A percentile compares a stretch with the other conserved stretches of the same genome.
Conservation (phyloP, 2,797 vertebrate genomes). For the Diceros bicornis region DNA sequence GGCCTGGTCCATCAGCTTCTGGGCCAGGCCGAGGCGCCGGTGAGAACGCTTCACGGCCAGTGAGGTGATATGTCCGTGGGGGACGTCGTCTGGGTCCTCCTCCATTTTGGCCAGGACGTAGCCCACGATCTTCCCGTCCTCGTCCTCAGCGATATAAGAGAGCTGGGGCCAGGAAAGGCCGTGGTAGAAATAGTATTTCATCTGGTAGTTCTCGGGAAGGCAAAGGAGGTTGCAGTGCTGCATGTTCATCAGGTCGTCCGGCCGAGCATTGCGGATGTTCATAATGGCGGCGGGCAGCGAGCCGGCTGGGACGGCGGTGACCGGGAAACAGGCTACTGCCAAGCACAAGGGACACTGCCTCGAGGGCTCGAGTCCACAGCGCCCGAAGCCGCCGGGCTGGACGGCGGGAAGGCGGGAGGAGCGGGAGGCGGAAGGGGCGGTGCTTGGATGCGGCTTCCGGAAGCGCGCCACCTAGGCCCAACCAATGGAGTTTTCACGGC, state of each 20-base stretch:
- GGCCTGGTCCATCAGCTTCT: constrained; percentile 97
- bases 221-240: constrained; percentile 97
- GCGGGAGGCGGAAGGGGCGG: background rate
- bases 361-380: fast-evolving
- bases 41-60: constrained; percentile 96
- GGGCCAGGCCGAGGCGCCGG: constrained; percentile 95
- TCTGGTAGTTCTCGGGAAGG: constrained; percentile 97
- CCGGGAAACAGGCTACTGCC: fast-evolving
- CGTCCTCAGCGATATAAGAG: constrained; percentile 83
- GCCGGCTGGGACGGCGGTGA: fast-evolving
- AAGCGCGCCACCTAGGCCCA: background rate
- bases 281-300: background rate
- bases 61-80: constrained; percentile 96
- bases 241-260: constrained; percentile 96
- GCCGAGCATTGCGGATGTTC: constrained; percentile 87
- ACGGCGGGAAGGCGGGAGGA: background rate
- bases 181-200: constrained; percentile 93
- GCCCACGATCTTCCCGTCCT: constrained; percentile 80
- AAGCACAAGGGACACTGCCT: background rate
- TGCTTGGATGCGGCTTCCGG: background rate
- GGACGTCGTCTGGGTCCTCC: constrained; percentile 95
- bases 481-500: background rate
- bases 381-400: fast-evolving
- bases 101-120: constrained; percentile 89
- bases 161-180: constrained; percentile 94